Base-by-base conservation (phyloP, 2,113 vertebrate genomes). In the Brachyhypopomus gauderio region DNA sequence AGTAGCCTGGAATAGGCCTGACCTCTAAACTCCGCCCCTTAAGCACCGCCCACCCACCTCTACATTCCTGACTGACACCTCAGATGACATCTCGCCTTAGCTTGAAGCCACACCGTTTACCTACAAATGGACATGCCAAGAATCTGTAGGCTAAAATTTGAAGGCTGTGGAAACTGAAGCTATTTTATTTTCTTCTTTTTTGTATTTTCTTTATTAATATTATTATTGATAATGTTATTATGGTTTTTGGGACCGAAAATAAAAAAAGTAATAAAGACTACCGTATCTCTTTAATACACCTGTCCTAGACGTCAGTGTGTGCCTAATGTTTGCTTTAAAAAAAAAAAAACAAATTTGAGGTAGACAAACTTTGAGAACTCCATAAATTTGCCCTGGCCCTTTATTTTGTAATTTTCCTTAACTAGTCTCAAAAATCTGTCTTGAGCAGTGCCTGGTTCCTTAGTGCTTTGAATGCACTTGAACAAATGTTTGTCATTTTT, bases 211-310 rank as follows among this genome's bases (percentile, higher is more conserved):
- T 94, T 87, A 91, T 89, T 92, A 92, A 92, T 94, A 93, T 91
- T 94, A 93, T 93, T 93, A 92, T 93, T 93, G 92, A 91, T 93
- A 93, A 93, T 94, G 92, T 93, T 93, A 93, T 92, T 88, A 89
- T 92, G 92, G 85, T 92, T 94, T 94, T 93, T 92, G 92, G 93
- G 92, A 92, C 93, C 91, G 91, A 91, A 93, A 93, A 91, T 91
- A 52, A 92, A 93, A 90, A 91, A 88, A 85, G 86, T 89, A 89
- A 91, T 91, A 72, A 84, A 84, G 66, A 41, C 4, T 70, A 64
- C 27, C 36, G 38, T 86, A 66, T 58, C 69, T 64, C 75, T 80
- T 74, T 80, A 55, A 30, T 25, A 22, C 34, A 22, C 36, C 66
- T 67, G 14, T 77, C 12, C 45, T 52, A 52, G 45, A 14, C 12